These are phyloP conservation scores for Sceloporus tristichus DNA, from an alignment of 2,113 vertebrate species.

Conservation along the genomic window DNA sequence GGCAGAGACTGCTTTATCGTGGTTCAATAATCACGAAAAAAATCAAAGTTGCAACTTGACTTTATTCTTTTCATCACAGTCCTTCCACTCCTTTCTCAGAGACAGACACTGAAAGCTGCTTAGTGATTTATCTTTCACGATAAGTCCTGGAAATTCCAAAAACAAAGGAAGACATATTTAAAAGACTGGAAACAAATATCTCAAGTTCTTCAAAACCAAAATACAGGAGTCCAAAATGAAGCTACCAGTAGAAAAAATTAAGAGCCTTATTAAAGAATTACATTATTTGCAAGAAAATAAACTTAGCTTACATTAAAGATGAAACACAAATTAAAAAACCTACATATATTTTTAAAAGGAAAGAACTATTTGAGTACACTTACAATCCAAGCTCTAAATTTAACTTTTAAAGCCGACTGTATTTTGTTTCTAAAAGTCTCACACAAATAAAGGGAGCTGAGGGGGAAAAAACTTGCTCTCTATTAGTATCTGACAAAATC, in stretches of 20 bases:
- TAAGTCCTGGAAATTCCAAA: slow-evolving; percentile 35
- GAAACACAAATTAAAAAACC: not conserved
- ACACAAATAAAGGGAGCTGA: not conserved
- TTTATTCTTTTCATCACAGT: not conserved
- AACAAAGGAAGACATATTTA: slow-evolving; percentile 35
- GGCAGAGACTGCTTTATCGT: not conserved
- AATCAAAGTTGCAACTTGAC: not conserved
- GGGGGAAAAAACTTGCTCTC: no score
- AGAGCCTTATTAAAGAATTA: no score
- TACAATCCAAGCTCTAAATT: slow-evolving; percentile 47
- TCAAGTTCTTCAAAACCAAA: slow-evolving; percentile 24
- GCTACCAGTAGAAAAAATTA: not conserved
- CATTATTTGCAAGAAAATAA: not conserved
- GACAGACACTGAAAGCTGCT: not conserved
- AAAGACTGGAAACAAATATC: slow-evolving; percentile 31
- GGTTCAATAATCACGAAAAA: not conserved
- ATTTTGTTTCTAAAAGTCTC: not conserved
- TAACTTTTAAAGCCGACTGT: slow-evolving; percentile 46
- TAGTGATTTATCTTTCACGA: slow-evolving; percentile 4
- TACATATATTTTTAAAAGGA: not conserved
- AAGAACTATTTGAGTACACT: not conserved
- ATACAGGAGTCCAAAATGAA: slow-evolving; percentile 54
- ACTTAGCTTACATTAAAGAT: not conserved
- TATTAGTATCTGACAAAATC: slow-evolving; percentile 3
- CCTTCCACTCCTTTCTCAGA: not conserved